These are phyloP conservation scores for Drosophila eugracilis DNA, from an alignment of 1,140 invertebrate genomes.

Conservation along the genomic window DNA sequence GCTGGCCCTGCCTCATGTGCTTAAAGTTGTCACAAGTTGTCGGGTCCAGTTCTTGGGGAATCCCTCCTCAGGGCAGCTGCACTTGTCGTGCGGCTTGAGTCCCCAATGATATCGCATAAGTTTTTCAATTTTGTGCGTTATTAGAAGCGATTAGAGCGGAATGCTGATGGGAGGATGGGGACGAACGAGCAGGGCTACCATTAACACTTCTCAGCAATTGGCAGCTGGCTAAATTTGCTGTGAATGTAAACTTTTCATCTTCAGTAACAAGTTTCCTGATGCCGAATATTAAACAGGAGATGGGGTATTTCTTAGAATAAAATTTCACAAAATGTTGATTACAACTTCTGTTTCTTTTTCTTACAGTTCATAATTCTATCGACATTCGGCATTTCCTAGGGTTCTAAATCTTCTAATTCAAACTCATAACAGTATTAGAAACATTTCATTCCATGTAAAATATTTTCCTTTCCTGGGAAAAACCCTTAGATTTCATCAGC, in stretches of 20 bases:
- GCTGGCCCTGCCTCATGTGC: constrained; percentile 51
- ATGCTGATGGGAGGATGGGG: constrained; percentile 9
- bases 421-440: too few species aligned
- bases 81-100: constrained; percentile 72
- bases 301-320: not conserved
- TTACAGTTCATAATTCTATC: too few species aligned
- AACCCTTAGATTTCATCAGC: constrained; percentile 21
- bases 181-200: constrained; percentile 37
- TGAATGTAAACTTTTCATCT: constrained; percentile 38
- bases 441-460: not conserved
- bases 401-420: too few species aligned
- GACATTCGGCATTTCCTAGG: too few species aligned
- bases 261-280: not conserved
- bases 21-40: constrained; percentile 82
- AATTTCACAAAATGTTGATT: too few species aligned
- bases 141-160: constrained; percentile 82
- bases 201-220: constrained; percentile 69
- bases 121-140: constrained; percentile 84
- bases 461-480: not conserved
- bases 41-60: constrained; percentile 46
- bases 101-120: constrained; percentile 82
- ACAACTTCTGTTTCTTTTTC: too few species aligned
- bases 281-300: not conserved
- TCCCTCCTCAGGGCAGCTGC: constrained; percentile 52
- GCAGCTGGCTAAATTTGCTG: constrained; percentile 63